Evolutionary conservation across 2,113 vertebrate species (phyloP), one percentile per base, ranked within the genome.

Genomic region (Corythornis madagascariensis): DNA sequence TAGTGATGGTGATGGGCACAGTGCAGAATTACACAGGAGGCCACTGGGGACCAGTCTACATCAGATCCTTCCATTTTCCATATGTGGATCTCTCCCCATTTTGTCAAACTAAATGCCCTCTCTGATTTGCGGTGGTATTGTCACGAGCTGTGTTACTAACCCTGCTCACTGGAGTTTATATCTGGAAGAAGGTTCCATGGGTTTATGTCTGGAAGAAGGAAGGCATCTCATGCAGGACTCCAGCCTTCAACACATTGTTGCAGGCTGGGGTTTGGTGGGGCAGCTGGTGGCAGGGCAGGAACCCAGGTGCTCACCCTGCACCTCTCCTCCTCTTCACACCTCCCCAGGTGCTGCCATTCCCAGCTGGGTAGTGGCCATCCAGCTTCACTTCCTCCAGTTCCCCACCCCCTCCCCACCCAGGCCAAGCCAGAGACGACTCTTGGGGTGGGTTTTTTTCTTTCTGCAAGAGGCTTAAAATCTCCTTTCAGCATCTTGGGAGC

Each of bases 171-270:
- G 14, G 14, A 17, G 16, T 38, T 81, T 53, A 4, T 17, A 17
- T 13, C 20, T 60, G 40, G 43, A 60, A 43, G 43, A 66, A 35
- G 0, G 22, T 38, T 38, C 35, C 35, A 38, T 7, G 14, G 19
- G 16, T 38, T 81, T 53, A 4, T 17, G 19, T 13, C 20, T 60
- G 40, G 43, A 60, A 43, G 43, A 66, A 35, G 0, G 22, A 63
- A 55, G 43, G 10, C 11, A 29, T 47, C 9, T 15, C 18, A 5
- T 2, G 25, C 10, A 8, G 50, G 81, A 43, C 15, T 20, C 24
- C 17, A 3, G 3, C 17, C 3, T 3, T 31, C 50, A 64, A 10
- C 4, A 0, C 0, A 0, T 16, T 86, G 38, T 55, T 1, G 0
- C 24, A 50, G 40, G 43, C 43, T 61, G 50, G 65, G 15, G 7